Conservation (phyloP, 2,888 invertebrate genomes). For the Drosophila aldrichi region DNA sequence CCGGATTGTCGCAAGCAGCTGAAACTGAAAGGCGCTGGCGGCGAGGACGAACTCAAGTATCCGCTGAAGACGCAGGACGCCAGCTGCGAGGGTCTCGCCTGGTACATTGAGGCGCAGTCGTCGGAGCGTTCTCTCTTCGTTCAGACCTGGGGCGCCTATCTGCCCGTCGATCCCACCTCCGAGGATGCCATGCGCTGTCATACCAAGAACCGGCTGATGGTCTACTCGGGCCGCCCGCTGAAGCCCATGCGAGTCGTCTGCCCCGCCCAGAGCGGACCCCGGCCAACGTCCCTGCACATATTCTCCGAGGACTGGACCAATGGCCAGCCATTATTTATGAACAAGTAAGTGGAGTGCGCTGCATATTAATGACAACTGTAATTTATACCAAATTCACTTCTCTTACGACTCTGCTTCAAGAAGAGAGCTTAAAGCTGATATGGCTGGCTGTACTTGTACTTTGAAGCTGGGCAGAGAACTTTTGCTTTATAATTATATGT, state of each 20-base stretch:
- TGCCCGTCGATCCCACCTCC: conserved; percentile 88
- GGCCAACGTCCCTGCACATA: conserved; percentile 90
- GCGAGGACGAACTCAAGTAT: conserved; percentile 88
- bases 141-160: conserved; percentile 92
- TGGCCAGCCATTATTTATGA: conserved; percentile 83
- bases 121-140: conserved; percentile 93
- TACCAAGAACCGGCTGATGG: conserved; percentile 91
- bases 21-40: conserved; percentile 88
- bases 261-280: conserved; percentile 89
- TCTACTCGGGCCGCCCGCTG: conserved; percentile 91
- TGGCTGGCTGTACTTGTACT: not conserved
- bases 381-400: not conserved
- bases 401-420: no score
- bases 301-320: conserved; percentile 92
- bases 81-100: conserved; percentile 87
- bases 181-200: conserved; percentile 90
- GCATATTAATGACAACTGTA: not conserved
- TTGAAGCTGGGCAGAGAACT: not conserved
- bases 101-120: conserved; percentile 92
- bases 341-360: conserved; percentile 82
- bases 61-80: conserved; percentile 87
- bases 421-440: not conserved
- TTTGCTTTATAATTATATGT: not conserved
- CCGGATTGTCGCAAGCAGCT: conserved; percentile 89
- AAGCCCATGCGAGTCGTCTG: conserved; percentile 88